Evolutionary conservation across 1,140 invertebrate species (phyloP).

Genomic region (Leptinotarsa undecemlineata): DNA sequence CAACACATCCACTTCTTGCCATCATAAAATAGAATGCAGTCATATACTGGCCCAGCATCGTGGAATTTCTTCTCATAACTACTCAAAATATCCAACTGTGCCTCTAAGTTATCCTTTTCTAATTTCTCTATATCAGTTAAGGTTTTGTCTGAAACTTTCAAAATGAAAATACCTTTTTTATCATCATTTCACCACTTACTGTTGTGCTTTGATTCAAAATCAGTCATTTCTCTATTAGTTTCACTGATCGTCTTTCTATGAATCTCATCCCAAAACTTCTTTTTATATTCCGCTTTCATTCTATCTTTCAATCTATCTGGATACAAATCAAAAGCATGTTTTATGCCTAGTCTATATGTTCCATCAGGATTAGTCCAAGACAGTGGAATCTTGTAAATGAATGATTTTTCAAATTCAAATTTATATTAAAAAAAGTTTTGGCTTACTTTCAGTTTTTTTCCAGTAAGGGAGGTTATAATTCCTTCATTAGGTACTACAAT

Average conservation of each 20-base stretch:
- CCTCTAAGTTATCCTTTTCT: conserved; percentile 87
- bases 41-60: conserved; percentile 87
- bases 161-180: background rate
- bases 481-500: conserved; percentile 78
- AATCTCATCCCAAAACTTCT: conserved; percentile 81
- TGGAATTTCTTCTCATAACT: conserved; percentile 82
- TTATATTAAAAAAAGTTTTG: background rate
- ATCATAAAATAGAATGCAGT: conserved; percentile 92
- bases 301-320: conserved; percentile 81
- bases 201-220: conserved; percentile 68
- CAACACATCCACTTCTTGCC: conserved; percentile 82
- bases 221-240: conserved; percentile 71
- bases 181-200: conserved; percentile 31
- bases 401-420: background rate
- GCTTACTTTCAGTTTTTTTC: conserved; percentile 82
- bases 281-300: conserved; percentile 80
- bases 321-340: conserved; percentile 86
- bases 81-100: conserved; percentile 81
- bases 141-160: conserved; percentile 24
- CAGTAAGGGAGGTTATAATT: conserved; percentile 82
- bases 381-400: conserved; percentile 71
- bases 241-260: conserved; percentile 82
- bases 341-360: conserved; percentile 83
- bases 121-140: conserved; percentile 73
- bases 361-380: conserved; percentile 83